A percentile compares a stretch with the other conserved stretches of the same genome.
phyloP scores from a whole-genome alignment of 2,797 vertebrate species.

The Galagoides demidoff region DNA sequence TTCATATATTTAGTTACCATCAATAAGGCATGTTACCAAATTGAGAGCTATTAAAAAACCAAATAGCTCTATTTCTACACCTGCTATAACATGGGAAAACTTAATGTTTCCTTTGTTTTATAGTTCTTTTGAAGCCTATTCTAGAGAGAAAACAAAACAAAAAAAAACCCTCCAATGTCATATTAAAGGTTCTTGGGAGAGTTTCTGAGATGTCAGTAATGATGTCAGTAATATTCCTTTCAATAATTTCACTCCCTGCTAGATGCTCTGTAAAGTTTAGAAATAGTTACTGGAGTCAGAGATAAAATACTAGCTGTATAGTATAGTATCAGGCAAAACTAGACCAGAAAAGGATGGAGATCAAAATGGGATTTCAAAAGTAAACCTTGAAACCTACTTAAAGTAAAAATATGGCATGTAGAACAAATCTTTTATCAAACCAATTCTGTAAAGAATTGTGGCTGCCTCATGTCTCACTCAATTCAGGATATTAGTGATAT shows the following conservation, averaged over 20 bases:
- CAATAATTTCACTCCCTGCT: background rate
- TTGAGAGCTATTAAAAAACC: background rate
- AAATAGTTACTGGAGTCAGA: background rate
- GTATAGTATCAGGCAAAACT: background rate
- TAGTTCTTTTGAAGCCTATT: background rate
- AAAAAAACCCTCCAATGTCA: background rate
- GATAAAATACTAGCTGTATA: constrained; percentile 23
- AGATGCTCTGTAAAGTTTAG: constrained; percentile 16
- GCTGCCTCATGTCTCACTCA: constrained; percentile 20
- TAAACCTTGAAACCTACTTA: constrained; percentile 2
- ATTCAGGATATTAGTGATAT: constrained; percentile 4
- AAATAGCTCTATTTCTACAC: background rate
- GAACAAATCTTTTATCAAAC: background rate
- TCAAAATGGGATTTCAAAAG: constrained; percentile 14
- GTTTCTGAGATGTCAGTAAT: background rate
- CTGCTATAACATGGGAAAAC: background rate
- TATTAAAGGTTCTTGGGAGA: background rate
- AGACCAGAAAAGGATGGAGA: background rate
- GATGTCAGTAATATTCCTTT: background rate
- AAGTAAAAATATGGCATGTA: background rate
- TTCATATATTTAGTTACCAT: background rate
- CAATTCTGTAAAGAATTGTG: background rate
- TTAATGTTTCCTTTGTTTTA: background rate
- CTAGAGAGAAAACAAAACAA: background rate
- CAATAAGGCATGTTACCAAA: background rate